Evolutionary conservation across 2,888 invertebrate genomes (phyloP), one percentile per base, ranked within the genome.

Genomic region (Pemphredon lugubris): DNA sequence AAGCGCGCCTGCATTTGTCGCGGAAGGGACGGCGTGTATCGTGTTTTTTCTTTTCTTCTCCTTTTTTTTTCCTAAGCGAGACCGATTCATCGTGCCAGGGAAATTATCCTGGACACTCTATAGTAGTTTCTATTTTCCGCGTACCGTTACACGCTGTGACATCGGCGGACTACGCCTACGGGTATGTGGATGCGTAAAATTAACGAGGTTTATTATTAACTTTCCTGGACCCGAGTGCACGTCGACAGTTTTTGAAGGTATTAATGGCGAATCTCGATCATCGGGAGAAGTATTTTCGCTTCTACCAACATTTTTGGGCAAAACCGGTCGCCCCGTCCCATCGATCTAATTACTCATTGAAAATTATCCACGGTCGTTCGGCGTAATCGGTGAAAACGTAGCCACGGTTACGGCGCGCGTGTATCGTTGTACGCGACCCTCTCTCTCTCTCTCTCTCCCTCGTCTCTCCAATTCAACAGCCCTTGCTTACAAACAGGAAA

Each of bases 121-220:
- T 23, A 42, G 69, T 53, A 57, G 58, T 69, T n/a, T 69, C 69
- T 69, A 71, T 71, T 69, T 63, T 69, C 55, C 50, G 50, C 44
- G 7, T 37, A 20, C 39, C 20, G 23, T 42, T 11, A 9, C 34
- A 44, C 44, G 7, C n/a, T n/a, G n/a, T 37, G n/a, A n/a, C n/a
- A 6, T 30, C 13, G 6, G 3, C 18, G 39, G n/a, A 14, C 5
- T n/a, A 16, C n/a, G 54, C 54, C 70, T 59, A 64, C 69, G 55
- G 34, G 23, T 16, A 45, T 14, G 30, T 20, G 11, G 16, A 37
- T 34, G 47, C 13, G 53, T 48, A 63, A 53, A 71, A 63, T 69
- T 53, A 68, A 60, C 68, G 23, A 44, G 20, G 23, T 34, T 18
- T 67, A 63, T 54, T 59, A 45, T 53, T 51, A 61, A 61, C 55